Base-by-base conservation (phyloP, 2,888 invertebrate species). In the Tupiocoris notatus region DNA sequence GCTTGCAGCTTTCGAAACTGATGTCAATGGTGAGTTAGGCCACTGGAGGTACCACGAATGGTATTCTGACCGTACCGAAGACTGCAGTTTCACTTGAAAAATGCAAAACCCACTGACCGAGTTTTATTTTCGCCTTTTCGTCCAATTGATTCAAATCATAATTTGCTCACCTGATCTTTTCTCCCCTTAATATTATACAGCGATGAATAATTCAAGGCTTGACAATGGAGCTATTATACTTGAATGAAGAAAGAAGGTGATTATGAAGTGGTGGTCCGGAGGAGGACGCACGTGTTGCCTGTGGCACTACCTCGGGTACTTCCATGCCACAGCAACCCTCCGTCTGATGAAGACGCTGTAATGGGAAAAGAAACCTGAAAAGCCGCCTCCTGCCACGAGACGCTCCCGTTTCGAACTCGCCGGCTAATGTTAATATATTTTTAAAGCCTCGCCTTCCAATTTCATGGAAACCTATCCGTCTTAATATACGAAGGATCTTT, bases 381-480 rank as follows among this genome's bases (percentile, higher is more conserved):
- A 17, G 23, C 64, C 17, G 25, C 64, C 64, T 18, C 64, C 64
- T 24, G 64, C 64, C 24, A 24, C 9, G 64, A 3, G 39, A 39
- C 3, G 3, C 39, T 64, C 24, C 17, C 64, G 1, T 24, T 1
- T 17, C 25, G 17, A 7, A 24, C 61, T 20, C 63, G 22, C 23
- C 63, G 18, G 63, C 23, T 63, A 63, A 22, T 64, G 24, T 64
- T 64, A 64, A 64, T 64, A 64, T 64, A 64, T 64, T 64, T 64
- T 64, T 64, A 64, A 64, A n/a, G 61, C 23, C 22, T 23, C 63
- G 21, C 22, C 22, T 64, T 24, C 23, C 64, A 64, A 64, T 64
- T 64, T 64, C 64, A 9, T n/a, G 22, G 64, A 1, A 24, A 17
- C 64, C 23, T 24, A 23, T 64, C 24, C 25, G 64, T 64, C 64